Evolutionary conservation across 2,113 vertebrate genomes (phyloP).

Genomic region (Uropsilus gracilis): DNA sequence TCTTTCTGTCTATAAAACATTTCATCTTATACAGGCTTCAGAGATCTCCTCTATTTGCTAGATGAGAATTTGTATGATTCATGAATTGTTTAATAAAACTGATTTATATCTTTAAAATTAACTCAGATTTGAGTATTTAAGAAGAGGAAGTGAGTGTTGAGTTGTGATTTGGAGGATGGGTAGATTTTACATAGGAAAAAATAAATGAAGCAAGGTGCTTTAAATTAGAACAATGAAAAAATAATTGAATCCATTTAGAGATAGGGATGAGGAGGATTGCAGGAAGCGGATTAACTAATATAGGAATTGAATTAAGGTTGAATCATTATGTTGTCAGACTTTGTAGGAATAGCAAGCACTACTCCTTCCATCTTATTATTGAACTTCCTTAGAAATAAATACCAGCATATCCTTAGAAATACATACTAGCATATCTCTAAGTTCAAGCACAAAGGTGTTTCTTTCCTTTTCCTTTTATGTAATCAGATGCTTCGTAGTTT

Average conservation of each 20-base stretch:
- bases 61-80: background rate
- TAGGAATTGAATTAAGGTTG: background rate
- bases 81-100: background rate
- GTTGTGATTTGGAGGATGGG: background rate
- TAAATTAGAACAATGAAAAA: background rate
- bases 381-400: background rate
- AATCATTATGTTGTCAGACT: background rate
- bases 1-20: background rate
- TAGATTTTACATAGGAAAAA: background rate
- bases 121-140: background rate
- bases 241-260: background rate
- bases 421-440: background rate
- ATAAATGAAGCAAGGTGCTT: background rate
- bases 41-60: background rate
- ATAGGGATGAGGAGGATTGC: background rate
- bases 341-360: background rate
- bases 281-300: background rate
- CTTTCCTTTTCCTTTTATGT: background rate
- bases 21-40: background rate
- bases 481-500: background rate
- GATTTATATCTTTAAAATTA: background rate
- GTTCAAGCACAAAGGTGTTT: background rate
- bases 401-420: background rate
- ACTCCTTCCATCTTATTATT: background rate
- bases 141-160: background rate